Evolutionary conservation across 2,888 invertebrate genomes (phyloP), one percentile per base, ranked within the genome.

Genomic region (Euspilapteryx auroguttella): DNA sequence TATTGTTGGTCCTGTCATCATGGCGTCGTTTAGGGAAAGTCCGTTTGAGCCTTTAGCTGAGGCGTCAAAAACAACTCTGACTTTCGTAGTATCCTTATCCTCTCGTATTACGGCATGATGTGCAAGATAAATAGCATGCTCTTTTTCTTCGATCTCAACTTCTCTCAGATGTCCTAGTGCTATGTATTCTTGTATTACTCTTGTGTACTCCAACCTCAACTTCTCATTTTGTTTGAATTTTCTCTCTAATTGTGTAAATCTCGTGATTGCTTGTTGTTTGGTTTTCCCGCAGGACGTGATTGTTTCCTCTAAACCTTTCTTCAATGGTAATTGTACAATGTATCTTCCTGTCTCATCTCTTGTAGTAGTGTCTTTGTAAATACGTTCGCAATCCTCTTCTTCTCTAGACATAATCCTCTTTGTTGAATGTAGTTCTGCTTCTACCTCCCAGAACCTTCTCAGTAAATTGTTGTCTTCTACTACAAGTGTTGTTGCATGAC

Each of bases 61-160:
- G n/a, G n/a, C n/a, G n/a, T n/a, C n/a, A n/a, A n/a, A n/a, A n/a
- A n/a, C n/a, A n/a, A n/a, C n/a, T n/a, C n/a, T n/a, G n/a, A n/a
- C n/a, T n/a, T n/a, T n/a, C n/a, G n/a, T n/a, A n/a, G n/a, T n/a
- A n/a, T n/a, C n/a, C n/a, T n/a, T n/a, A n/a, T n/a, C n/a, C n/a
- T n/a, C n/a, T 3, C 36, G 34, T 2, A 42, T 21, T 1, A 46
- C 41, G 1, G 41, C 34, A 15, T 38, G 40, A 21, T 44, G 44
- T 9, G 43, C 38, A 27, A 43, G 24, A 25, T 38, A 40, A 1
- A 37, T 27, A 12, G 32, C 11, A 12, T 27, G 29, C 11, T 28
- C 10, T 12, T 30, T 25, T n/a, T 30, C 20, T n/a, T 23, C 12
- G 5, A 25, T 10, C 17, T 26, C 22, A 30, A 24, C n/a, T 11